Base-by-base conservation (phyloP, 2,888 invertebrate genomes). In the Drosophila fungiperda region DNA sequence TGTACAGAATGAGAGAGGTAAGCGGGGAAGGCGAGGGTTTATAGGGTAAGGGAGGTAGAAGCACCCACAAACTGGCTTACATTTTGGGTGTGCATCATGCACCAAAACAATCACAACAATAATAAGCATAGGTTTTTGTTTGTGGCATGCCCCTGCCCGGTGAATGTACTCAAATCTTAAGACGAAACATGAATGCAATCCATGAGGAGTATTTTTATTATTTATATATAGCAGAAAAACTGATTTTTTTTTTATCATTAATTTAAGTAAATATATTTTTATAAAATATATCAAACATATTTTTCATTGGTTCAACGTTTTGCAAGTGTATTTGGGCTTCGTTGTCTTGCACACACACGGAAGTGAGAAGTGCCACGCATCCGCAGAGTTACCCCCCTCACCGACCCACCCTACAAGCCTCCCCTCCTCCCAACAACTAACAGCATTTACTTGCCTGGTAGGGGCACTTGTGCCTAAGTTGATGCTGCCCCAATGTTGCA, bases 41-140 rank as follows among this genome's bases (percentile, higher is more conserved):
- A 20, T 20, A 20, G 32, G 3, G 32, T 2, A 11, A 8, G 58
- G 29, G 45, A 3, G 23, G 53, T 11, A 17, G 32, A 9, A 35
- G 59, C 62, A 63, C 40, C 65, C 70, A 78, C 75, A 77, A 23
- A 15, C 4, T 23, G 7, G 20, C 40, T 20, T 74, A 54, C 15
- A 29, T 38, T 29, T 55, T 69, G 50, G 69, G 76, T 59, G 76
- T 80, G 80, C 76, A 80, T 68, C 62, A 65, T 80, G 80, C 68
- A 60, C 67, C 53, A 76, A 45, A 23, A 23, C 68, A 78, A 71
- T 68, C 71, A 75, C 70, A 76, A 78, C 78, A 78, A 73, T 33
- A 54, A 48, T 67, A 71, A 61, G 40, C 59, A 38, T 20, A 15
- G 15, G 6, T 50, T 50, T 49, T 50, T 29, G 29, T 29, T 6